Percentiles rank a stretch among this genome's conserved stretches.
Conservation (phyloP, 2,797 vertebrate genomes). For the Octomys mimax region DNA sequence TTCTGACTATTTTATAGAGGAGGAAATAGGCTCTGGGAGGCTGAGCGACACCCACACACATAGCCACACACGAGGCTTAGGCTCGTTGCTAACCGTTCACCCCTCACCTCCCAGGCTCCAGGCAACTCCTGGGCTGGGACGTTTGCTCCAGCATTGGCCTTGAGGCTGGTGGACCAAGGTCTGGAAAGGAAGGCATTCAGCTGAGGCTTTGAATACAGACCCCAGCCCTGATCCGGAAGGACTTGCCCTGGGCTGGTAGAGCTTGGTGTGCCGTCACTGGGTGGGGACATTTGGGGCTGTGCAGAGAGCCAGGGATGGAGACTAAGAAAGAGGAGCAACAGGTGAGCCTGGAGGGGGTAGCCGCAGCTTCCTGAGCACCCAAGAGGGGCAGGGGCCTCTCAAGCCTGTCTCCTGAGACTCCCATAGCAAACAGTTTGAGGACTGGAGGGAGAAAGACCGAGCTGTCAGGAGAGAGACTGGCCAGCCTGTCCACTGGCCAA, state of each 20-base stretch:
- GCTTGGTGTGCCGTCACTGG: rapidly evolving
- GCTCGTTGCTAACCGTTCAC: neutral
- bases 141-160: neutral
- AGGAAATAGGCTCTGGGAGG: constrained; percentile 1
- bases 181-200: neutral
- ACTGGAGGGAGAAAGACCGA: neutral
- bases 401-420: neutral
- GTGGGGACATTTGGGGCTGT: neutral
- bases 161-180: neutral
- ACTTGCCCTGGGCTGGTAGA: neutral
- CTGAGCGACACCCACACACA: neutral
- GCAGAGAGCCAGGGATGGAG: neutral
- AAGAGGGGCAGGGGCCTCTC: rapidly evolving
- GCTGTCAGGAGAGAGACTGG: neutral
- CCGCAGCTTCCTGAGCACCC: neutral
- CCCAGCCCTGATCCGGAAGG: neutral
- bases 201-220: neutral
- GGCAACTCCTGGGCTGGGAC: neutral
- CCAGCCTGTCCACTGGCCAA: neutral
- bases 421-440: no score
- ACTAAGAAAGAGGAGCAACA: rapidly evolving
- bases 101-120: neutral
- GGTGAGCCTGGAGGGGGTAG: neutral
- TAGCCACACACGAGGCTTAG: neutral
- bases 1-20: neutral